phyloP scores from a whole-genome alignment of 2,797 vertebrate genomes.

The Pogoniulus pusillus region DNA sequence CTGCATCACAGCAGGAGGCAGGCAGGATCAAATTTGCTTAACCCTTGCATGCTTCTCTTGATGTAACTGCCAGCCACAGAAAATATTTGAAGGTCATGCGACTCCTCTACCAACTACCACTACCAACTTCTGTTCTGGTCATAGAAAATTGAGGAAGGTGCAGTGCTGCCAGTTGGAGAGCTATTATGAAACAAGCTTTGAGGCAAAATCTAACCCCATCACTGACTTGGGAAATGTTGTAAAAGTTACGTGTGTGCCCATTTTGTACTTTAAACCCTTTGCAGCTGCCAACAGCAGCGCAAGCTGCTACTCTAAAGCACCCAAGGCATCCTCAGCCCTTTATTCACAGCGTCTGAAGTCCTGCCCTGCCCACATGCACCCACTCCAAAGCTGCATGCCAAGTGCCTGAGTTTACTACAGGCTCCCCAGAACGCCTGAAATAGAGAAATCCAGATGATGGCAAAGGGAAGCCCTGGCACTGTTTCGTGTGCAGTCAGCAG shows the following conservation, averaged over 20 bases:
- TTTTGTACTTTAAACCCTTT: background rate
- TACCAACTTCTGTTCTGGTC: background rate
- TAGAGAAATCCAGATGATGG: background rate
- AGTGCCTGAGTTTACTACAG: background rate
- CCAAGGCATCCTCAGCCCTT: background rate
- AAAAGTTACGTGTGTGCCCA: background rate
- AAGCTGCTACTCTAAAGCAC: background rate
- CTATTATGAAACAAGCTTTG: background rate
- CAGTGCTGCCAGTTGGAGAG: background rate
- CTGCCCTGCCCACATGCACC: background rate
- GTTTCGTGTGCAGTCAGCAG: background rate
- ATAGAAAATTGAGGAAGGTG: background rate
- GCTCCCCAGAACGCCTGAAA: background rate
- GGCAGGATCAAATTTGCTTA: slow-evolving; percentile 15
- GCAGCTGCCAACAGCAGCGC: background rate
- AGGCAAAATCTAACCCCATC: background rate
- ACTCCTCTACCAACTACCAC: background rate
- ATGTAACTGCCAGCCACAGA: background rate
- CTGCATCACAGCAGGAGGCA: slow-evolving; percentile 36
- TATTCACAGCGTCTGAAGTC: background rate
- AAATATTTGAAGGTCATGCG: slow-evolving; percentile 27
- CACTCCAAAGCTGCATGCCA: background rate
- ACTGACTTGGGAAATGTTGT: background rate
- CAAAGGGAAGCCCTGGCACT: background rate
- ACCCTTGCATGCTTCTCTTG: background rate